Base-by-base conservation (phyloP, 1,140 invertebrate genomes). In the Muscidifurax raptorellus region DNA sequence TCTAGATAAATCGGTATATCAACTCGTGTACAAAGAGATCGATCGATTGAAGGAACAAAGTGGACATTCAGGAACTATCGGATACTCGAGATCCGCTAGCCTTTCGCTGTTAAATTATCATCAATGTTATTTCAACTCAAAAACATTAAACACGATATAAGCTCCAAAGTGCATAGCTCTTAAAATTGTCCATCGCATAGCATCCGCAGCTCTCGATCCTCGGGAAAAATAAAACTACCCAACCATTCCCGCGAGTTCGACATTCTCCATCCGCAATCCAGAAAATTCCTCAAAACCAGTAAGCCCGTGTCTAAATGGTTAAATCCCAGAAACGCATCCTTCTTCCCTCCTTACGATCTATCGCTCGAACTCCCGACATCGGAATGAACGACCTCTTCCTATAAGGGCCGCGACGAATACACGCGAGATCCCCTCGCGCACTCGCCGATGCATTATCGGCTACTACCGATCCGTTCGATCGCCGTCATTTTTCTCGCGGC, bases 391-490 rank as follows among this genome's bases (percentile, higher is more conserved):
- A 69, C 67, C 10, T 64, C 74, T 22, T 59, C 18, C 15, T 22
- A 59, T 59, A 59, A 59, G 52, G 52, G 52, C 52, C 52, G 6
- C 52, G 52, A 59, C 52, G 52, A 59, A 59, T 59, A 59, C n/a
- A 69, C 36, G 81, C 75, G 28, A 40, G 36, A 40, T 6, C 4
- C 30, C 2, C 30, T 13, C 47, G 18, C 15, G 2, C 47, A 59
- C 74, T 44, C n/a, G 7, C 30, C 82, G 75, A 80, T 80, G 67
- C 77, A 75, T 80, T 84, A 78, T 84, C 76, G 64, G 28, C 18
- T 59, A n/a, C 52, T 59, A 59, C 6, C 40, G 27, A 77, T 44
- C 72, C 80, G 7, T 66, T 74, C 69, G 72, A 27, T 66, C 59
- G 59, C 7, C n/a, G 44, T 27, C 71, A 36, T 82, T 69, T 78